A percentile compares a stretch with the other conserved stretches of the same genome.
These are phyloP conservation scores for Steinernema khuongi DNA, from an alignment of 1,140 invertebrate genomes.

Conservation along the genomic window DNA sequence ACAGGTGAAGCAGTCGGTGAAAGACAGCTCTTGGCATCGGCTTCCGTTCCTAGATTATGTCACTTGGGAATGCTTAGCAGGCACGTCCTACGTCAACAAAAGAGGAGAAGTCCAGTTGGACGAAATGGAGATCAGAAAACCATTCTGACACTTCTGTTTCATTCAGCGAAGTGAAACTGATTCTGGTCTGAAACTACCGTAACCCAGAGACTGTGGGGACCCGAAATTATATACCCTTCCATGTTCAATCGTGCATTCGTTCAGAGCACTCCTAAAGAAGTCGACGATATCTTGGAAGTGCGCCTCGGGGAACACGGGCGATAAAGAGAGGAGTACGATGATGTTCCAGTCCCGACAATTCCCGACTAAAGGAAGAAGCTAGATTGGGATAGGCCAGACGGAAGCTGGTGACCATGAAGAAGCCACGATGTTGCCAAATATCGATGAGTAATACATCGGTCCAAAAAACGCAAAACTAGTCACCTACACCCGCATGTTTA, in stretches of 20 bases:
- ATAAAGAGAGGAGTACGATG: background rate
- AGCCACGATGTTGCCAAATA: too few species aligned
- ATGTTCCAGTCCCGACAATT: background rate
- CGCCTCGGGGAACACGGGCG: background rate
- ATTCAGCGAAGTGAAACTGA: background rate
- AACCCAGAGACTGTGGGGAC: background rate
- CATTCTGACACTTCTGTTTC: background rate
- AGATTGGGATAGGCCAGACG: background rate
- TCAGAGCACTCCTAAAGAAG: background rate
- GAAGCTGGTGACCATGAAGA: too few species aligned
- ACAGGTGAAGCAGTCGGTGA: too few species aligned
- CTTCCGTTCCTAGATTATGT: too few species aligned
- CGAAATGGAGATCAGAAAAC: background rate
- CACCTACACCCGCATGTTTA: too few species aligned
- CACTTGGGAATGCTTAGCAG: too few species aligned
- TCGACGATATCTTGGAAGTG: background rate
- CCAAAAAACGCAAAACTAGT: too few species aligned
- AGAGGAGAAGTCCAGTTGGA: background rate
- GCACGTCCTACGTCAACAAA: too few species aligned
- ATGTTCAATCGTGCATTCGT: background rate
- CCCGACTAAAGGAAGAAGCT: background rate
- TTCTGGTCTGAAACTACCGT: background rate
- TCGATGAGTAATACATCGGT: too few species aligned
- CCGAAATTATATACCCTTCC: background rate
- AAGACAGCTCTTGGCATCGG: too few species aligned